Base-by-base conservation (phyloP, 2,888 invertebrate genomes). In the Rhogogaster chlorosoma region DNA sequence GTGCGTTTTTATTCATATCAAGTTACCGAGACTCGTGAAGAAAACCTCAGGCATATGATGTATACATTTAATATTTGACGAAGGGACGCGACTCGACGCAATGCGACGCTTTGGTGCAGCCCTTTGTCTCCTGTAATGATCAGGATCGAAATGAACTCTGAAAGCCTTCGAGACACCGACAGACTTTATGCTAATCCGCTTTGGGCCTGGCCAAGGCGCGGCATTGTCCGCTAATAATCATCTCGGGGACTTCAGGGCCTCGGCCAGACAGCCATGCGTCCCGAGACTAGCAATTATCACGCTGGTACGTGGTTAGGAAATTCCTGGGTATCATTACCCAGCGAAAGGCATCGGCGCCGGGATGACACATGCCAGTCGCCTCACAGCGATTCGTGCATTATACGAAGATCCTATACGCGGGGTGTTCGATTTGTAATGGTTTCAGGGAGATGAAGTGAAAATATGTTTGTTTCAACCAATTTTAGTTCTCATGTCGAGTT, bases 201-300 rank as follows among this genome's bases (percentile, higher is more conserved):
- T 64, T 64, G 87, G 73, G 70, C 83, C 42, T 80, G 78, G 86
- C 87, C 88, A 87, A 89, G 89, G 89, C 87, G 90, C 88, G 88
- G 89, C 89, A 91, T 90, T 91, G 91, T 91, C 88, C 90, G 89
- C 87, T 92, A 90, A 91, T 92, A 92, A 91, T 86, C 87, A 67
- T 84, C 84, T 86, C 83, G 86, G 84, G 85, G 75, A 83, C 85
- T 80, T 61, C 89, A 64, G 75, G 86, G 86, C 86, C 85, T 85
- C 32, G 86, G 71, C 49, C 64, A 45, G 84, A 53, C 53, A 45
- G n/a, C 83, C 36, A 75, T 15, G 70, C 42, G 78, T 84, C 86
- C 88, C 87, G 86, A 87, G 88, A 87, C 85, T 89, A 90, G 90
- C 90, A 91, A 92, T 92, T 91, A 91, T 88, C 88, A 86, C 87